Conservation (phyloP, 2,888 invertebrate species). For the Branchipolynoe longqiensis region DNA sequence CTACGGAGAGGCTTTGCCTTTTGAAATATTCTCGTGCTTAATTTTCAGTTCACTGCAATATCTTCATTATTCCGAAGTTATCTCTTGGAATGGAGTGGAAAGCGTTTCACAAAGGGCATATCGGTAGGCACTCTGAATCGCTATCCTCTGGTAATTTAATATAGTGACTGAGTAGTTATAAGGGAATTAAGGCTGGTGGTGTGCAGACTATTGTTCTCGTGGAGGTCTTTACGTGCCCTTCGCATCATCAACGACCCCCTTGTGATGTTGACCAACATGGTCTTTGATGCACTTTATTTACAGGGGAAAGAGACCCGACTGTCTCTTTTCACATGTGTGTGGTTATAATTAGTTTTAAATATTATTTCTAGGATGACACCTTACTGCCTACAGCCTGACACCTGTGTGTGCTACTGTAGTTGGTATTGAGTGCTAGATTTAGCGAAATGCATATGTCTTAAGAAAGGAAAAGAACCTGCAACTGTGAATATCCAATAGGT, state of each 20-base stretch:
- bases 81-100: not conserved
- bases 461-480: not conserved
- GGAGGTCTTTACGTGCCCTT: not conserved
- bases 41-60: not conserved
- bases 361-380: slow-evolving; percentile 26
- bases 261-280: slow-evolving; percentile 9
- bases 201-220: not conserved
- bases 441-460: slow-evolving; percentile 17
- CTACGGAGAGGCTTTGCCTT: too few relatives aligned
- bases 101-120: not conserved
- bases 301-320: not conserved
- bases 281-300: not conserved
- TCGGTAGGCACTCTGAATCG: not conserved
- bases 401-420: slow-evolving; percentile 49
- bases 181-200: not conserved
- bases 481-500: slow-evolving; percentile 3
- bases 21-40: slow-evolving; percentile 14
- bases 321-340: not conserved
- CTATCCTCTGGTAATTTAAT: not conserved
- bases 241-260: slow-evolving; percentile 26
- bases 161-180: not conserved
- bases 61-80: not conserved
- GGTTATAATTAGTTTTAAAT: slow-evolving; percentile 39
- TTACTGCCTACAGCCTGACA: slow-evolving; percentile 16
- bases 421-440: slow-evolving; percentile 36